These are phyloP conservation scores for Drosophila acutilabella DNA, from an alignment of 2,888 invertebrate species.

Conservation along the genomic window DNA sequence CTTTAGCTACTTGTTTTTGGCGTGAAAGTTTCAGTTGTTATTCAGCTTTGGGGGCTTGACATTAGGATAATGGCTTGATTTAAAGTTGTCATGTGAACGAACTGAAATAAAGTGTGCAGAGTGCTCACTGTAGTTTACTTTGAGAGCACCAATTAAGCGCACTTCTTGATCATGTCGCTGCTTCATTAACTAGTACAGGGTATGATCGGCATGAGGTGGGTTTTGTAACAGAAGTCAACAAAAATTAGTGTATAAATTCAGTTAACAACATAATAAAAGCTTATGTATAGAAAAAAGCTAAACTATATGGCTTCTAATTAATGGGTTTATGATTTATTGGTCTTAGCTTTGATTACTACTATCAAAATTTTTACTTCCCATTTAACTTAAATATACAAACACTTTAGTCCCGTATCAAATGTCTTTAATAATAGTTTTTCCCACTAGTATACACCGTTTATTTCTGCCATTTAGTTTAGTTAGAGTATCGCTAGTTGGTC, in stretches of 20 bases:
- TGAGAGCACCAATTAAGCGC: slow-evolving; percentile 66
- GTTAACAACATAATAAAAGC: no score
- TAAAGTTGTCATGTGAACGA: slow-evolving; percentile 77
- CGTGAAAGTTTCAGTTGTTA: slow-evolving; percentile 65
- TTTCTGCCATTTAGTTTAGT: neutral
- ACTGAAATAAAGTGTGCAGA: slow-evolving; percentile 7
- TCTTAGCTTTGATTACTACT: no score
- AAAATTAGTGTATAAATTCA: no score
- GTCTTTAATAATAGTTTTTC: neutral
- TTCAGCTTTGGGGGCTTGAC: slow-evolving; percentile 53
- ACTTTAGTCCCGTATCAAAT: no score
- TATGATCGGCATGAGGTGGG: neutral
- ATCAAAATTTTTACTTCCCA: no score
- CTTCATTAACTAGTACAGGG: slow-evolving; percentile 6
- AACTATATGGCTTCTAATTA: no score
- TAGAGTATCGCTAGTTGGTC: slow-evolving; percentile 29
- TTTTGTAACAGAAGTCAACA: neutral
- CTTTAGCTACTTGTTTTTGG: slow-evolving; percentile 22
- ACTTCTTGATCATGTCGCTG: slow-evolving; percentile 38
- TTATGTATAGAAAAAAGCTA: no score
- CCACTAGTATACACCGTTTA: neutral
- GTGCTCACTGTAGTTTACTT: slow-evolving; percentile 6
- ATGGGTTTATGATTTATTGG: no score
- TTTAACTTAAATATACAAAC: no score
- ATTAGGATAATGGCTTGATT: slow-evolving; percentile 78